Evolutionary conservation across 2,888 invertebrate genomes (phyloP).

Genomic region (Ceraclea dissimilis): DNA sequence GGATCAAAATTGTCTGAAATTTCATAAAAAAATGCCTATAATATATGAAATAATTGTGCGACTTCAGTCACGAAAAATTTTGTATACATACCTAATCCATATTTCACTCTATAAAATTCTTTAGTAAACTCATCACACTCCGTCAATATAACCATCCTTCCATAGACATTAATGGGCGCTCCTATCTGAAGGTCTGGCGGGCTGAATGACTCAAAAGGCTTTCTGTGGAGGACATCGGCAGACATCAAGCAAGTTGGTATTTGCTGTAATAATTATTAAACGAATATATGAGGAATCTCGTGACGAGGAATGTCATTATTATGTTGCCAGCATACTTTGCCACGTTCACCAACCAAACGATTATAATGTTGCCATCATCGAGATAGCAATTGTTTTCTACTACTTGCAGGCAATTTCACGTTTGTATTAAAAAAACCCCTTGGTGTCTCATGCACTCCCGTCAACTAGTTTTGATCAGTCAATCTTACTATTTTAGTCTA

Average conservation of each 20-base stretch:
- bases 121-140: slow-evolving; percentile 82
- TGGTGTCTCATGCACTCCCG: too few species aligned
- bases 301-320: not conserved
- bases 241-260: slow-evolving; percentile 38
- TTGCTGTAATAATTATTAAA: slow-evolving; percentile 32
- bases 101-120: slow-evolving; percentile 70
- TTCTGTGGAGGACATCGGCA: slow-evolving; percentile 35
- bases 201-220: slow-evolving; percentile 42
- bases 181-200: slow-evolving; percentile 80
- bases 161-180: slow-evolving; percentile 70
- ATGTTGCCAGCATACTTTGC: not conserved
- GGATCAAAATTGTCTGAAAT: slow-evolving; percentile 57
- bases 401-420: too few species aligned
- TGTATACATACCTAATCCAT: slow-evolving; percentile 46
- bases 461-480: too few species aligned
- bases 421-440: too few species aligned
- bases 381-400: too few species aligned
- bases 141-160: slow-evolving; percentile 69
- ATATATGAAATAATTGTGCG: too few species aligned
- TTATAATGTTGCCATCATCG: too few species aligned
- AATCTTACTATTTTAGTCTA: too few species aligned
- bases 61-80: too few species aligned
- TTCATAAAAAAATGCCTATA: not conserved
- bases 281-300: too few species aligned
- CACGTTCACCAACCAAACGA: too few species aligned